phyloP scores from a whole-genome alignment of 2,113 vertebrate genomes.

The Sitta europaea region DNA sequence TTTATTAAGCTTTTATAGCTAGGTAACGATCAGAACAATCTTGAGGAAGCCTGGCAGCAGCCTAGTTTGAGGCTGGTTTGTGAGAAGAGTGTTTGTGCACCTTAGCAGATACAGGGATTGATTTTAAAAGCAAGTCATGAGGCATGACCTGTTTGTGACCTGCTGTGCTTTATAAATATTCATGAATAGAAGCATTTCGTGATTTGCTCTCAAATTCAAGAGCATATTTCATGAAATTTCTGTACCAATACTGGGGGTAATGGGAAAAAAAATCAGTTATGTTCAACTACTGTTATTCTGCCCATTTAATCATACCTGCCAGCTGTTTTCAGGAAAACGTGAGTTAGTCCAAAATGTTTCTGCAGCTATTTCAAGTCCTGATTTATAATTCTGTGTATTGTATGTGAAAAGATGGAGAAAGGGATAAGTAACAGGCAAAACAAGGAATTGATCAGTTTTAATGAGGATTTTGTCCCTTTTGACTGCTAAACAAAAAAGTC shows the following conservation, averaged over 20 bases:
- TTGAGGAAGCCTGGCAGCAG: background rate
- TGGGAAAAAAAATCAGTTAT: background rate
- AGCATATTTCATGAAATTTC: background rate
- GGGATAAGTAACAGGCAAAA: background rate
- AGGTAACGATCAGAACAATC: background rate
- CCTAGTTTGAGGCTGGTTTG: background rate
- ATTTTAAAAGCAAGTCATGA: background rate
- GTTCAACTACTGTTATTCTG: background rate
- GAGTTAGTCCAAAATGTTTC: background rate
- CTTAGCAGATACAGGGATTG: background rate
- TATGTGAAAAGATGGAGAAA: background rate
- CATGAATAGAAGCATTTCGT: background rate
- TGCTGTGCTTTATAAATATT: background rate
- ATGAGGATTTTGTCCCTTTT: background rate
- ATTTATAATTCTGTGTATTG: background rate
- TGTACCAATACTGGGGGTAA: background rate
- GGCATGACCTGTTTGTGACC: background rate
- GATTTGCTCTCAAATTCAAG: background rate
- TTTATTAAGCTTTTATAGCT: background rate
- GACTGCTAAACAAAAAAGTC: background rate
- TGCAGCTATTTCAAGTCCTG: background rate
- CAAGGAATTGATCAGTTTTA: background rate
- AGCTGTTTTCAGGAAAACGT: background rate
- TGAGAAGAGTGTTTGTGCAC: background rate
- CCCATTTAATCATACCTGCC: background rate